phyloP scores from a whole-genome alignment of 2,113 vertebrate genomes.

The Echinops telfairi region DNA sequence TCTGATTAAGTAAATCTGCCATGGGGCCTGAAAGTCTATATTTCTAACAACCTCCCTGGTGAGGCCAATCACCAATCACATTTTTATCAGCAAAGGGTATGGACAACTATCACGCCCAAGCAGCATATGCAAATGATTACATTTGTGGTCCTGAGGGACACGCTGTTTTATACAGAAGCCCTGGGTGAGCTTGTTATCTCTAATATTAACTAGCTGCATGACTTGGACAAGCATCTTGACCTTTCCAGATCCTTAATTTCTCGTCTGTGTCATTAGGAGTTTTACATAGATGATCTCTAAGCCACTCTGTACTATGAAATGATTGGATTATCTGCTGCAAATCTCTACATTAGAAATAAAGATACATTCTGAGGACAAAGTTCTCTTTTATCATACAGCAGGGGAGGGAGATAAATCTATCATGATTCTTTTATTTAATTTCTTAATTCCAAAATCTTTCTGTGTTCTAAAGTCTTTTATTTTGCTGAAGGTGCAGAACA shows the following conservation, averaged over 20 bases:
- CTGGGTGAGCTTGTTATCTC: background rate
- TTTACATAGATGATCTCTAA: constrained; percentile 2
- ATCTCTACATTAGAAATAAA: constrained; percentile 41
- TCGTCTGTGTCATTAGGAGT: constrained; percentile 34
- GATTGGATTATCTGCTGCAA: background rate
- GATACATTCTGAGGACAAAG: background rate
- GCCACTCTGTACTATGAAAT: constrained; percentile 40
- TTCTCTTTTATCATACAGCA: background rate
- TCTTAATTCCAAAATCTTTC: constrained; percentile 59
- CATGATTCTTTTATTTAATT: constrained; percentile 27
- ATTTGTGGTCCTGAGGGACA: background rate
- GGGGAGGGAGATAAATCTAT: constrained; percentile 7
- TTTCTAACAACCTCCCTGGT: constrained; percentile 5
- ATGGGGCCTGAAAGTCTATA: background rate
- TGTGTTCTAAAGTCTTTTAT: constrained; percentile 64
- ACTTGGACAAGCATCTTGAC: constrained; percentile 39
- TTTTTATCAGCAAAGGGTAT: constrained; percentile 1
- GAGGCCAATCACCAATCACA: background rate
- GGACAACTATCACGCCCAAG: background rate
- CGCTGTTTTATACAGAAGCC: background rate
- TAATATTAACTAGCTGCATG: constrained; percentile 19
- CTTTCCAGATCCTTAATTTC: constrained; percentile 41
- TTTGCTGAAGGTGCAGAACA: constrained; percentile 55
- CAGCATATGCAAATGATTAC: constrained; percentile 5
- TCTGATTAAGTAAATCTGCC: constrained; percentile 9